These are phyloP conservation scores for Heterocephalus glaber DNA, from an alignment of 2,113 vertebrate species.

Conservation along the genomic window DNA sequence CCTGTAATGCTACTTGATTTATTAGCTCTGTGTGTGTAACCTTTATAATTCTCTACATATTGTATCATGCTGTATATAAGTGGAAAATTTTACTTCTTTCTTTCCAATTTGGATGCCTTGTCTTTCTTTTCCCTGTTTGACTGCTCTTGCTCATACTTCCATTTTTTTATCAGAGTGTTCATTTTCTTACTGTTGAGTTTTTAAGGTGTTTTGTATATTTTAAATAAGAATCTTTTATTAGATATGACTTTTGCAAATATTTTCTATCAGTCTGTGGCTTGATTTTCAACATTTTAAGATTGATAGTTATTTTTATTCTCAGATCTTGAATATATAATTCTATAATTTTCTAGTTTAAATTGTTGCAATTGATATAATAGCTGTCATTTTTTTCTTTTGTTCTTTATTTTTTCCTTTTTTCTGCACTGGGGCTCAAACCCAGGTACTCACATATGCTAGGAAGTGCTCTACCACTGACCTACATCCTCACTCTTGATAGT, in stretches of 20 bases:
- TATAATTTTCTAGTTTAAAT: neutral
- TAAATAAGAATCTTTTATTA: neutral
- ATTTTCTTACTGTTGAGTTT: neutral
- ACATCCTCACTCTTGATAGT: neutral
- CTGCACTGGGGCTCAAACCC: neutral
- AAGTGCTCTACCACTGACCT: neutral
- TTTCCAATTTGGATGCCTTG: neutral
- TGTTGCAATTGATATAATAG: neutral
- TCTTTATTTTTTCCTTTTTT: neutral
- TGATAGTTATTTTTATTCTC: neutral
- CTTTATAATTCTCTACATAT: neutral
- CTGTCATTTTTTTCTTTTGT: neutral
- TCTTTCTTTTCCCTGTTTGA: neutral
- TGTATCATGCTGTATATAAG: neutral
- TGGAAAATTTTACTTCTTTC: too few species aligned
- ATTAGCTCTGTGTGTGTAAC: neutral
- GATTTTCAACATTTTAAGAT: neutral
- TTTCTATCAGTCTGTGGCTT: neutral
- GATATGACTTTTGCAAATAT: neutral
- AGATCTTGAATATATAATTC: neutral
- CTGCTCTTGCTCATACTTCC: neutral
- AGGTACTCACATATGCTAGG: neutral
- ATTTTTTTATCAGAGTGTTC: neutral
- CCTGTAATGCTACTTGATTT: neutral
- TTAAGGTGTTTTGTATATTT: neutral